Evolutionary conservation across 2,797 vertebrate genomes (phyloP), one percentile per base, ranked within the genome.

Genomic region (Spondyliosoma cantharus): DNA sequence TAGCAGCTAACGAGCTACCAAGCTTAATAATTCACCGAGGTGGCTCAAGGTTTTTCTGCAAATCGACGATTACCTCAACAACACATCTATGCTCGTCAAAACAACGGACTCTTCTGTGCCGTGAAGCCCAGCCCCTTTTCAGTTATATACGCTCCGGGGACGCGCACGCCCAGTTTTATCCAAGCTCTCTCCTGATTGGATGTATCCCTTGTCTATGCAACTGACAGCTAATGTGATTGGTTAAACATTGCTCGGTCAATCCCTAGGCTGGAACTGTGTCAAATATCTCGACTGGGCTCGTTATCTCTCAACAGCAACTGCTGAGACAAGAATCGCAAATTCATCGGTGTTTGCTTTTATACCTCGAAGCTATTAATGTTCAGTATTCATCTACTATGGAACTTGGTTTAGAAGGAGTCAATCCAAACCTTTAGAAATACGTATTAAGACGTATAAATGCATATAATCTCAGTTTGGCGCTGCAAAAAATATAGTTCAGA

Each of bases 41-140:
- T 5, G 13, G 29, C 14, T 56, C 45, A 49, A 17, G 7, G 7
- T 37, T 12, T 56, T 12, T 56, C n/a, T 69, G 20, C 13, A 71
- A 71, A 87, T 59, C 45, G 59, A 73, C 76, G 16, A 80, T 48
- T 14, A 57, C 16, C 6, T 79, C 24, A 74, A 37, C 5, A 1
- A 58, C 5, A 1, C 17, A 5, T 15, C 74, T 61, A 52, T 5
- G 76, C 54, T 49, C n/a, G 6, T 49, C 68, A 89, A 91, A 91
- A 91, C 90, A 93, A 89, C 83, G 15, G 58, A 16, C 7, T 29
- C 84, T 12, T 73, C 74, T 89, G 86, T 81, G 49, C 1, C 0
- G 0, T 3, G 0, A 45, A 68, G 49, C 71, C 81, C 63, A 66
- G 59, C 89, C 89, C 88, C 87, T 65, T 84, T 87, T 58, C 0